phyloP scores from a whole-genome alignment of 2,113 vertebrate genomes.

The Ptilonorhynchus violaceus region DNA sequence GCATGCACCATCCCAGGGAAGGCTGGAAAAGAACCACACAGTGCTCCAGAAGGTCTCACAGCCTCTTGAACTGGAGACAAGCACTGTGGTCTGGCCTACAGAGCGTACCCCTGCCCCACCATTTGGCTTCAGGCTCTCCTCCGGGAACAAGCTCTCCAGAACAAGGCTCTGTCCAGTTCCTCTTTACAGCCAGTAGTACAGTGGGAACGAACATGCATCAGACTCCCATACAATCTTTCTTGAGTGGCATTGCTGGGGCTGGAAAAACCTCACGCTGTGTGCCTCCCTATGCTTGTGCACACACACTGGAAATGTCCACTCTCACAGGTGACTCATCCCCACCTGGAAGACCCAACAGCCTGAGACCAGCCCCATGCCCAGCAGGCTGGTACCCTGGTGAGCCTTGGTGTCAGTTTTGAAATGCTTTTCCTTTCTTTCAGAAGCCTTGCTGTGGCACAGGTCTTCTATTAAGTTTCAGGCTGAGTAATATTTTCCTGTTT shows the following conservation, averaged over 20 bases:
- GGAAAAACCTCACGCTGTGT: background rate
- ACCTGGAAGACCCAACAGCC: background rate
- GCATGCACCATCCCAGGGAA: background rate
- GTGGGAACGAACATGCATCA: fast-evolving
- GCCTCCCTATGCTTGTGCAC: background rate
- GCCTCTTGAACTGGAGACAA: background rate
- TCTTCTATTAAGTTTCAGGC: background rate
- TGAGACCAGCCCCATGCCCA: background rate
- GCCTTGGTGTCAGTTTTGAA: background rate
- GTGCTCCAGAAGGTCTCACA: background rate
- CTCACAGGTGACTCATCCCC: background rate
- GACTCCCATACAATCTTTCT: background rate
- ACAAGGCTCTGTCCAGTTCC: background rate
- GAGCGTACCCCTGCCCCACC: fast-evolving
- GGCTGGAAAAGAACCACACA: background rate
- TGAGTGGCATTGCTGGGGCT: fast-evolving
- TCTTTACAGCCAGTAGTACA: fast-evolving
- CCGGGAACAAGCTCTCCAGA: background rate
- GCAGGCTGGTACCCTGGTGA: background rate
- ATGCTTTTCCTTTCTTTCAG: background rate
- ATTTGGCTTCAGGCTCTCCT: background rate
- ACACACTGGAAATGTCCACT: background rate
- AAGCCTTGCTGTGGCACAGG: background rate
- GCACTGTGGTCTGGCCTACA: fast-evolving
- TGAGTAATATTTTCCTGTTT: background rate